Percentiles rank a stretch among this genome's conserved stretches.
Evolutionary conservation across 2,888 invertebrate species (phyloP).

Genomic region (Biston stratarius): DNA sequence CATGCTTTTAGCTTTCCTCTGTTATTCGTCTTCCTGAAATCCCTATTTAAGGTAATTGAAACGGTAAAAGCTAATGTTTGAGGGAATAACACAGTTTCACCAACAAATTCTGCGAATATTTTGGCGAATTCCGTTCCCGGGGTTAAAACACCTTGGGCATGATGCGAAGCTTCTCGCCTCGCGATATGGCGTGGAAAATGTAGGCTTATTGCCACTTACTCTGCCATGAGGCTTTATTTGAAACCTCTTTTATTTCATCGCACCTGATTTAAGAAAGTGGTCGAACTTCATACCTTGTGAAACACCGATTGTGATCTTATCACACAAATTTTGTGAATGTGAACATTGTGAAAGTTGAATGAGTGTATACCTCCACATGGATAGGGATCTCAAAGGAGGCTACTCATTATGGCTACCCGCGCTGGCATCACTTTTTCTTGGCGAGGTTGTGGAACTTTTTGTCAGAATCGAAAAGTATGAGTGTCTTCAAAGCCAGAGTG

Average conservation of each 20-base stretch:
- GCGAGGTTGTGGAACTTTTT: too few relatives aligned
- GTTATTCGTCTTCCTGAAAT: slow-evolving; percentile 27
- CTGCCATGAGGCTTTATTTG: slow-evolving; percentile 29
- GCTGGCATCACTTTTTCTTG: too few relatives aligned
- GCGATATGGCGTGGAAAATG: slow-evolving; percentile 48
- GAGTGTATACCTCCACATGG: too few relatives aligned
- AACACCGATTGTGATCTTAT: too few relatives aligned
- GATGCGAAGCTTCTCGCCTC: slow-evolving; percentile 44
- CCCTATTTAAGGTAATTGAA: slow-evolving; percentile 31
- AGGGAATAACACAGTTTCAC: slow-evolving; percentile 35
- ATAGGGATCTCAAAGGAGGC: too few relatives aligned
- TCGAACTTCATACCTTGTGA: not conserved
- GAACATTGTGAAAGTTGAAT: too few relatives aligned
- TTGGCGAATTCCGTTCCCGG: slow-evolving; percentile 39
- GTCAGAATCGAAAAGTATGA: too few relatives aligned
- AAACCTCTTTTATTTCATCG: slow-evolving; percentile 24
- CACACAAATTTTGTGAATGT: too few relatives aligned
- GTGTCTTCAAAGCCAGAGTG: too few relatives aligned
- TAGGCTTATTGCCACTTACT: slow-evolving; percentile 36
- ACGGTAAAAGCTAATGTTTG: slow-evolving; percentile 33
- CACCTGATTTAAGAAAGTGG: slow-evolving; percentile 24
- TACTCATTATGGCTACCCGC: too few relatives aligned
- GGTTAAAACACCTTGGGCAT: slow-evolving; percentile 46
- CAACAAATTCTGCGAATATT: slow-evolving; percentile 41
- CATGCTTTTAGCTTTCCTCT: slow-evolving; percentile 8